A percentile compares a stretch with the other conserved stretches of the same genome.
Evolutionary conservation across 2,113 vertebrate genomes (phyloP).

Genomic region (Illadopsis cleaveri): DNA sequence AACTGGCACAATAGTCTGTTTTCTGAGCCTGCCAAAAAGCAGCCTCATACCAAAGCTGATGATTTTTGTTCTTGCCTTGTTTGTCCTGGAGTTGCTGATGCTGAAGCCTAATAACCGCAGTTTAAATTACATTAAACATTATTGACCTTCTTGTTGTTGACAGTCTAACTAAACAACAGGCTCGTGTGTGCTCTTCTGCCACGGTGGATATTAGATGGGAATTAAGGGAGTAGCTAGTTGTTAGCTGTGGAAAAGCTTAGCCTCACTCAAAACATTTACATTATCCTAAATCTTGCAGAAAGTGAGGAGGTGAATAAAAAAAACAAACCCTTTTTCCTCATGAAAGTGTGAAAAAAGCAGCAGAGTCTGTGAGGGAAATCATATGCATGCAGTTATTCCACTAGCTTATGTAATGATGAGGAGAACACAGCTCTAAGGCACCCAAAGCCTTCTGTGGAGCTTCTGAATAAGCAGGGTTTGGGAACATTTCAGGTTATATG

Average conservation of each 20-base stretch:
- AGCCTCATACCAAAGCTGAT: conserved; percentile 13
- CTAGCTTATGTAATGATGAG: neutral
- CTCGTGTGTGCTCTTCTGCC: neutral
- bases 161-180: neutral
- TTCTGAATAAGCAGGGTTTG: neutral
- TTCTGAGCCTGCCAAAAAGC: conserved; percentile 44
- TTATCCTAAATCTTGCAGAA: neutral
- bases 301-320: neutral
- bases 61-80: conserved; percentile 42
- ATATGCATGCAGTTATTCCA: neutral
- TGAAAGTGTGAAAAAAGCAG: neutral
- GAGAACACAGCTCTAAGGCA: neutral
- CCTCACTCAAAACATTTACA: neutral
- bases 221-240: neutral
- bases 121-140: conserved; percentile 29
- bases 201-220: neutral
- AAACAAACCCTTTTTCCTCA: neutral
- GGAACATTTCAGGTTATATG: neutral
- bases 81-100: conserved; percentile 45
- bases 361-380: neutral
- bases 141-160: conserved; percentile 41
- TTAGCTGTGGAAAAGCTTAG: neutral
- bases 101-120: conserved; percentile 32
- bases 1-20: conserved; percentile 17
- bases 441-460: neutral